Evolutionary conservation across 2,797 vertebrate species (phyloP).

Genomic region (Prionace glauca): DNA sequence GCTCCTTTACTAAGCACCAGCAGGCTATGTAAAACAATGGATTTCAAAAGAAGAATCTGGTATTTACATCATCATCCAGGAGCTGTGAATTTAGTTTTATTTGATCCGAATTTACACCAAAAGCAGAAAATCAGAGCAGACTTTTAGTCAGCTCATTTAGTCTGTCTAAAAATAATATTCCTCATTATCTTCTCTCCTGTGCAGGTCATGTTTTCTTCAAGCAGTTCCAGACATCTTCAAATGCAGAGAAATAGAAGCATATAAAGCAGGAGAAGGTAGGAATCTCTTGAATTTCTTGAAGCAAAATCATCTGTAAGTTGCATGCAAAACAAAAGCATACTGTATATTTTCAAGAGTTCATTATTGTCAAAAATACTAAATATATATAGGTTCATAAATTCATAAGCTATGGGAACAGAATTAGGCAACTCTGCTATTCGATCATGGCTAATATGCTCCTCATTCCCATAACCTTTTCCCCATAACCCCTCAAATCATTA

Average conservation of each 20-base stretch:
- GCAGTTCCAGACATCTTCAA: neutral
- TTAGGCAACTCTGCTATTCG: too few relatives aligned
- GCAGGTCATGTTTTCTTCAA: neutral
- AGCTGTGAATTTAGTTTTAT: neutral
- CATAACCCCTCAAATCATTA: too few relatives aligned
- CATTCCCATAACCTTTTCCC: too few relatives aligned
- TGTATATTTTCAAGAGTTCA: neutral
- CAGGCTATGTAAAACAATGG: neutral
- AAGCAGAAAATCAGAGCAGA: neutral
- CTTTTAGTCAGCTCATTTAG: neutral
- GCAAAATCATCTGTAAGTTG: slow-evolving; percentile 24
- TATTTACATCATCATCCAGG: neutral
- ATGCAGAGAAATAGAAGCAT: neutral
- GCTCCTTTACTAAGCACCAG: neutral
- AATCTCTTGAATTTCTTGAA: neutral
- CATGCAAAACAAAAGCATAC: neutral
- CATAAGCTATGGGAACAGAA: too few relatives aligned
- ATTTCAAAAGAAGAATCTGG: neutral
- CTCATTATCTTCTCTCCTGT: neutral
- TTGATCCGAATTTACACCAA: neutral
- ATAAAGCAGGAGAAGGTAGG: neutral
- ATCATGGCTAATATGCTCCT: too few relatives aligned
- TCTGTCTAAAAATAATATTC: neutral
- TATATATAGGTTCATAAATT: too few relatives aligned
- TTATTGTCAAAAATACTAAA: neutral